Conservation (phyloP, 2,797 vertebrate species). For the Catostomus latipinnis region DNA sequence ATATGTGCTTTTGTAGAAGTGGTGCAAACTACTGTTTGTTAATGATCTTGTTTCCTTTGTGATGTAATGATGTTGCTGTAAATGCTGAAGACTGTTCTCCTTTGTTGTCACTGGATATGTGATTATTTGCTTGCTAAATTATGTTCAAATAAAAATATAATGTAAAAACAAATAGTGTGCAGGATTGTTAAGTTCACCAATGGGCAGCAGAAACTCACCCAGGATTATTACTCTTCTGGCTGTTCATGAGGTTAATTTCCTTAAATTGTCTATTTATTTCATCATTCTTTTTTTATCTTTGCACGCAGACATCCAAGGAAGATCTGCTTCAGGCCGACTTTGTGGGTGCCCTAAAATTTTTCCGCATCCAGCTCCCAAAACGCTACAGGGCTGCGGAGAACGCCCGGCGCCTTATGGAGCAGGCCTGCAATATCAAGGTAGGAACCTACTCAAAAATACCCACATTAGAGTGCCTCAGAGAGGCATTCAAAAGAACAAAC, state of each 20-base stretch:
- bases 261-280: too few species aligned
- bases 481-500: too few species aligned
- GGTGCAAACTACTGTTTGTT: too few species aligned
- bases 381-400: slow-evolving; percentile 97
- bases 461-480: not conserved
- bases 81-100: too few species aligned
- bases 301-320: slow-evolving; percentile 93
- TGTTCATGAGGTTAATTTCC: not conserved
- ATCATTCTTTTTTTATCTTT: not conserved
- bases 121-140: too few species aligned
- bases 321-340: slow-evolving; percentile 98
- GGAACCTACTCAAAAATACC: not conserved
- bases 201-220: too few species aligned
- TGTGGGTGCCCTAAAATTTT: slow-evolving; percentile 98
- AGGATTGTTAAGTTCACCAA: not conserved
- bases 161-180: too few species aligned
- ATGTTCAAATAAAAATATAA: too few species aligned
- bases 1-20: too few species aligned
- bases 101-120: too few species aligned
- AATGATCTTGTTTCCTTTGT: too few species aligned
- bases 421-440: slow-evolving; percentile 99
- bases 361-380: slow-evolving; percentile 97
- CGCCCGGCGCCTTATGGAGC: slow-evolving; percentile 95
- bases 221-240: not conserved
- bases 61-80: too few species aligned